These are phyloP conservation scores for Helicorthomorpha holstii DNA, from an alignment of 1,140 invertebrate genomes.

Conservation along the genomic window DNA sequence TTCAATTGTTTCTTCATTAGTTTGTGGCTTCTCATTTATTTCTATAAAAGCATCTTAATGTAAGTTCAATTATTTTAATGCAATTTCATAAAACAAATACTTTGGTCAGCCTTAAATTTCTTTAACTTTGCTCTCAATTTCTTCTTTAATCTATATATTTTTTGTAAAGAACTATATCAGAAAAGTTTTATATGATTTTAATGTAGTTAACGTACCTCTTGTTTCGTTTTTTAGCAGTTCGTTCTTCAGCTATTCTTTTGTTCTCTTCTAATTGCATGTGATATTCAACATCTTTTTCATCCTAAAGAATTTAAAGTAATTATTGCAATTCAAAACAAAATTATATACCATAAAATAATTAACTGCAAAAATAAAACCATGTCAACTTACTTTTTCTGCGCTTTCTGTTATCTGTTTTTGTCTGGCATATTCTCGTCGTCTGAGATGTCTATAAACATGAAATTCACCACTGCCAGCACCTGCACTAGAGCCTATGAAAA, in stretches of 20 bases:
- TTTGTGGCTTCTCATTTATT: no score
- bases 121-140: constrained; percentile 41
- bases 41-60: no score
- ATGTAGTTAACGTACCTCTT: constrained; percentile 40
- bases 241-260: constrained; percentile 50
- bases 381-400: constrained; percentile 49
- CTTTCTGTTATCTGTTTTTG: constrained; percentile 84
- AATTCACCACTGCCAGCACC: constrained; percentile 97
- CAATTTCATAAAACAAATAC: no score
- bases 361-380: neutral
- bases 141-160: constrained; percentile 37
- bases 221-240: constrained; percentile 64
- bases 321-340: neutral
- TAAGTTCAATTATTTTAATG: no score
- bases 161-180: neutral
- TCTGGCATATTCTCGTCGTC: constrained; percentile 84
- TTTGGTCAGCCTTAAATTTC: no score
- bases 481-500: constrained; percentile 55
- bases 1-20: no score
- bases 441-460: constrained; percentile 88
- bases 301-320: constrained; percentile 27
- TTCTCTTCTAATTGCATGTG: constrained; percentile 65
- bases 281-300: constrained; percentile 65
- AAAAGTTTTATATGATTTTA: no score
- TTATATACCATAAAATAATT: neutral